These are phyloP conservation scores for Bungarus multicinctus DNA, from an alignment of 2,113 vertebrate genomes.

Conservation along the genomic window DNA sequence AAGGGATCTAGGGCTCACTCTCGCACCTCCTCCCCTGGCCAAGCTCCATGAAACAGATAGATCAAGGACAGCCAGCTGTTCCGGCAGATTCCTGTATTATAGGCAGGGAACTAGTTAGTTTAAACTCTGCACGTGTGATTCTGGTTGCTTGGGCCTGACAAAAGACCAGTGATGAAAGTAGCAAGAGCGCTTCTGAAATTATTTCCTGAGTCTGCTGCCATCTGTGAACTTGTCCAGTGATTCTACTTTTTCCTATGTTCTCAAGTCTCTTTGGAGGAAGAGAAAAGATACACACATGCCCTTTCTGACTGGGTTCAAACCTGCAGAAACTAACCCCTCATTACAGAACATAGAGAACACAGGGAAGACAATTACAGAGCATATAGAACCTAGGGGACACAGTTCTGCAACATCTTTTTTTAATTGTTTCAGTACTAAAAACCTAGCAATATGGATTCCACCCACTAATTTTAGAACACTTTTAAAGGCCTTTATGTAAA, in stretches of 20 bases:
- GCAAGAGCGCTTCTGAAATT: not conserved
- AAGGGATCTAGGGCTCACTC: not conserved
- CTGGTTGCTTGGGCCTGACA: not conserved
- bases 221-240: not conserved
- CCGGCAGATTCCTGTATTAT: not conserved
- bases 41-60: not conserved
- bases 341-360: not conserved
- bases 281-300: not conserved
- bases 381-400: not conserved
- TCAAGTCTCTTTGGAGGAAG: not conserved
- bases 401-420: not conserved
- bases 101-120: not conserved
- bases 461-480: not conserved
- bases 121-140: not conserved
- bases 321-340: not conserved
- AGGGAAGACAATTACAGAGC: not conserved
- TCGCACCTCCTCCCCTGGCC: too few relatives aligned
- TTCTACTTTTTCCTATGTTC: not conserved
- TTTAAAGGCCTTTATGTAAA: not conserved
- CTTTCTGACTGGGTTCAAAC: not conserved
- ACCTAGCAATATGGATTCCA: not conserved
- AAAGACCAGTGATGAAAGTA: not conserved
- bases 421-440: not conserved
- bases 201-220: not conserved
- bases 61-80: not conserved